Percentiles rank a stretch among this genome's conserved stretches.
Conservation (phyloP, 1,140 invertebrate species). For the Cataglyphis hispanica region DNA sequence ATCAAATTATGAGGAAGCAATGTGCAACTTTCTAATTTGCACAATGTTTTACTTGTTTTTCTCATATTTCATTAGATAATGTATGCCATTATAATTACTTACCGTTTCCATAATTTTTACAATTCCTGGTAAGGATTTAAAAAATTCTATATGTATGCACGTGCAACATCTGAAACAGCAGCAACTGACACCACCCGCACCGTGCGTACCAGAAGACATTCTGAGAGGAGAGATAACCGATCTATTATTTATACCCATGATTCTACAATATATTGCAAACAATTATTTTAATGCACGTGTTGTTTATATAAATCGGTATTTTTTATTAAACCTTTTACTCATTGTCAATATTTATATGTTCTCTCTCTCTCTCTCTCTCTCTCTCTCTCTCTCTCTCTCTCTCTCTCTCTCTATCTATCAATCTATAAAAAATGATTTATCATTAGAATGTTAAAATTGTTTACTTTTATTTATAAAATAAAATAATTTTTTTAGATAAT, state of each 20-base stretch:
- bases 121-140: constrained; percentile 90
- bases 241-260: constrained; percentile 67
- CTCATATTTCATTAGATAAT: not conserved
- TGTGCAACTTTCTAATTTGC: no score
- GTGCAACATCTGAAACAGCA: constrained; percentile 92
- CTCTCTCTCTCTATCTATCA: no score
- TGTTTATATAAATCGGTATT: not conserved
- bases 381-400: not conserved
- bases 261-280: not conserved
- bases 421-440: no score
- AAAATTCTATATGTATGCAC: constrained; percentile 92
- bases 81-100: constrained; percentile 75
- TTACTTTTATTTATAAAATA: not conserved
- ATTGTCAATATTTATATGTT: constrained; percentile 9
- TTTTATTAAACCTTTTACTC: constrained; percentile 29
- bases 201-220: constrained; percentile 73
- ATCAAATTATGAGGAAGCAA: no score
- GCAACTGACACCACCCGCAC: constrained; percentile 88
- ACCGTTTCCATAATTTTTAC: constrained; percentile 92
- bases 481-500: constrained; percentile 9
- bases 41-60: no score
- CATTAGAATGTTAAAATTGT: not conserved
- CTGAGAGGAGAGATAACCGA: constrained; percentile 75
- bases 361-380: not conserved
- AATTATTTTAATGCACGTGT: not conserved